phyloP scores from a whole-genome alignment of 2,888 invertebrate genomes.

The Trachelus stipa region DNA sequence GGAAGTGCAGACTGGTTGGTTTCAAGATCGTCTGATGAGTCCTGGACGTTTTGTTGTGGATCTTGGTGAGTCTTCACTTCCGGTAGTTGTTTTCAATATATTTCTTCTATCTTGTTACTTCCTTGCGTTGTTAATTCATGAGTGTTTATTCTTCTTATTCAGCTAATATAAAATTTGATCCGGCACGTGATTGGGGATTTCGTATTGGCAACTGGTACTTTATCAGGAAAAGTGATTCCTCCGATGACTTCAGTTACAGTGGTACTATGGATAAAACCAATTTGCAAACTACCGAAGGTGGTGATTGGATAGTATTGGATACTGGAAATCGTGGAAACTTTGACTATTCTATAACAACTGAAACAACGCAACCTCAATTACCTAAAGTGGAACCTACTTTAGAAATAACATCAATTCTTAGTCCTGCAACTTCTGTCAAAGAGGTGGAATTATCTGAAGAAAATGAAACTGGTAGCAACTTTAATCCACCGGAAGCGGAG shows the following conservation, averaged over 20 bases:
- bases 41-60: constrained; percentile 4
- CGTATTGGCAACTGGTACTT: constrained; percentile 52
- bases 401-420: neutral
- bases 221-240: constrained; percentile 35
- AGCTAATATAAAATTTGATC: constrained; percentile 48
- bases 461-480: neutral
- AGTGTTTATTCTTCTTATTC: neutral
- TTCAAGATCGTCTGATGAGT: neutral
- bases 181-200: constrained; percentile 49
- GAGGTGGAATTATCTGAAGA: neutral
- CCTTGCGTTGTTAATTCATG: neutral
- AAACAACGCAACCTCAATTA: neutral
- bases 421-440: neutral
- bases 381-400: neutral
- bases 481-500: neutral
- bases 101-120: neutral
- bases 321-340: neutral
- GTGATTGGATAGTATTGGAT: neutral
- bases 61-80: neutral
- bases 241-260: neutral
- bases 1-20: constrained; percentile 2
- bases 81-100: neutral
- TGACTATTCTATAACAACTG: neutral
- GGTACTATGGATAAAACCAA: neutral
- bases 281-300: neutral